These are phyloP conservation scores for Drosophila pachea DNA, from an alignment of 1,140 invertebrate genomes.

Conservation along the genomic window DNA sequence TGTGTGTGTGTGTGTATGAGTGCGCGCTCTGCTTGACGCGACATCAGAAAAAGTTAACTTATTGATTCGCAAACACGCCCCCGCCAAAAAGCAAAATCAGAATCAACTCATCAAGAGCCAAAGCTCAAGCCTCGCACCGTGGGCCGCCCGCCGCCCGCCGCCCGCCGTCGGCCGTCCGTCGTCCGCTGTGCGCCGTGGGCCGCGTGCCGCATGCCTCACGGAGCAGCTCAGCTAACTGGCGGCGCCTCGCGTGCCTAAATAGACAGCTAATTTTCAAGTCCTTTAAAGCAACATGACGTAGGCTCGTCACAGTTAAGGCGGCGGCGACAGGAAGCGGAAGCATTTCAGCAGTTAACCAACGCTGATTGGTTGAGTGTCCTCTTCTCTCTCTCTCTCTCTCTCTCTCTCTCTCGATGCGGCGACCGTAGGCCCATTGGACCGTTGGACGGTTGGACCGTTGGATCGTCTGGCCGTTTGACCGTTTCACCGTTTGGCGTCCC, in stretches of 20 bases:
- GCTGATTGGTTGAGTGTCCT: constrained; percentile 73
- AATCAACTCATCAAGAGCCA: constrained; percentile 53
- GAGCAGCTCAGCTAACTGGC: neutral
- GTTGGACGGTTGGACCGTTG: neutral
- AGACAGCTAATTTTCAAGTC: constrained; percentile 76
- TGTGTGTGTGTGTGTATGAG: constrained; percentile 14
- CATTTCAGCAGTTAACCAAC: constrained; percentile 75
- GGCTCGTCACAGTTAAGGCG: constrained; percentile 40
- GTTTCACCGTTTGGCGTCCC: constrained; percentile 1
- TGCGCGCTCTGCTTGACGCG: constrained; percentile 17
- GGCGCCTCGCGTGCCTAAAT: constrained; percentile 65
- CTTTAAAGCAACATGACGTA: constrained; percentile 69
- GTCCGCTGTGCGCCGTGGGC: too few species aligned
- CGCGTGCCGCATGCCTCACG: too few species aligned
- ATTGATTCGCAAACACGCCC: constrained; percentile 65
- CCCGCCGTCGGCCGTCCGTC: too few species aligned
- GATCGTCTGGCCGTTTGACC: neutral
- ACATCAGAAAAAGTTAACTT: constrained; percentile 58
- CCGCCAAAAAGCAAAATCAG: constrained; percentile 47
- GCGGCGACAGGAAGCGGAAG: constrained; percentile 63
- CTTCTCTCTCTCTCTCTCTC: neutral
- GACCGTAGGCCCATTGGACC: neutral
- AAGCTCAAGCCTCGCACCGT: constrained; percentile 4
- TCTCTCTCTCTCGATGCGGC: neutral
- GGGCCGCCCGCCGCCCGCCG: too few species aligned